Evolutionary conservation across 2,113 vertebrate species (phyloP).

Genomic region (Nannospalax galili): DNA sequence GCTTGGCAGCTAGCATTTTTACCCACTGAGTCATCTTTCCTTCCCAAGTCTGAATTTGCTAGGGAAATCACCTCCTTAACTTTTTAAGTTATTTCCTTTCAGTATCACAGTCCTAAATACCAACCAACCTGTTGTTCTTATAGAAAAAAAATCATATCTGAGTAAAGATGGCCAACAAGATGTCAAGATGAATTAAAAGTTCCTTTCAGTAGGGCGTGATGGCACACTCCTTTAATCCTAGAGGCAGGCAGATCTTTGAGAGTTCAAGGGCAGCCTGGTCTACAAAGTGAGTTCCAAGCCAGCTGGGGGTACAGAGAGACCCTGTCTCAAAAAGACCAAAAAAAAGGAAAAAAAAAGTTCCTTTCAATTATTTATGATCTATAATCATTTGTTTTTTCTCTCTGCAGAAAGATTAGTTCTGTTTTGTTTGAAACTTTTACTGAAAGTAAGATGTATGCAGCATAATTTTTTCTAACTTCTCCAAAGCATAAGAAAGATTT

Average conservation of each 20-base stretch:
- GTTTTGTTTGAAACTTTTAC: conserved; percentile 1
- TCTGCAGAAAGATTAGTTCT: not conserved
- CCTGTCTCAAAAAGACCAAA: no score
- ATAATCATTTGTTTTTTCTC: conserved; percentile 23
- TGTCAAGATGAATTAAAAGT: conserved; percentile 29
- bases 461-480: conserved; percentile 24
- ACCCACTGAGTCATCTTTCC: not conserved
- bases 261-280: no score
- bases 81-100: not conserved
- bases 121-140: not conserved
- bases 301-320: no score
- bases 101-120: not conserved
- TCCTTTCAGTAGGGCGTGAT: no score
- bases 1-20: not conserved
- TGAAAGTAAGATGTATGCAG: not conserved
- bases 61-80: not conserved
- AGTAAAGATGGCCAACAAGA: not conserved
- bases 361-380: conserved; percentile 18
- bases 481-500: conserved; percentile 49
- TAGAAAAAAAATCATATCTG: not conserved
- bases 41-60: not conserved
- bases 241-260: no score
- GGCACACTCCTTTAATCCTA: no score
- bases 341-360: not conserved
- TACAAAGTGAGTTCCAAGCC: no score